Base-by-base conservation (phyloP, 2,113 vertebrate species). In the Xenopus laevis region DNA sequence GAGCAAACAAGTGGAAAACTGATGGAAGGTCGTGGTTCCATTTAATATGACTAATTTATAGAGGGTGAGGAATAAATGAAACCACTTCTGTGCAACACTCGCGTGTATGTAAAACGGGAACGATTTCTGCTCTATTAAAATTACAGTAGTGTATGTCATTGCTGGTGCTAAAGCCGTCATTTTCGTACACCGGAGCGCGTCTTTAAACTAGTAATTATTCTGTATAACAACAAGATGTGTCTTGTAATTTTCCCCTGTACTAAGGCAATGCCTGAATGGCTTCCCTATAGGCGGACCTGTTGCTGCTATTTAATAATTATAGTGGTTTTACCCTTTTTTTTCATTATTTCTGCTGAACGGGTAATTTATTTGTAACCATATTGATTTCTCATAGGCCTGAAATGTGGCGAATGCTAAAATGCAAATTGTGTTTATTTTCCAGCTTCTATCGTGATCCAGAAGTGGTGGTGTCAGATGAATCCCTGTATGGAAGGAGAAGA, bases 381-480 rank as follows among this genome's bases (percentile, higher is more conserved):
- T 50, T 50, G 9, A 13, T 40, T 40, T 40, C 8, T 9, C 23
- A 47, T 11, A 47, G 13, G 46, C 46, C 13, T 47, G 46, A 47
- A 47, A 47, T 50, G 11, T 50, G 47, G 3, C 13, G 10, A 50
- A 12, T 16, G 3, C 9, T 50, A 16, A 50, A 4, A 50, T 12
- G 10, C 10, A 50, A 12, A 13, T 4, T 50, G 47, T 50, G 15
- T 84, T 83, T 78, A 45, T 84, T 73, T 79, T 83, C 18, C 74
- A 99, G 96, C 95, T 27, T 96, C 95, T 79, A 95, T 98, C 30
- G 95, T 99, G 67, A 85, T 91, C 27, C 95, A 98, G 90, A 98
- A 97, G 79, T 97, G 97, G 97, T 99, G 96, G 96, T 99, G 97
- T 81, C 96, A 98, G 59, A 98, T 98, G 97, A 87, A 94, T 33